phyloP scores from a whole-genome alignment of 2,113 vertebrate genomes.

The Carollia perspicillata region DNA sequence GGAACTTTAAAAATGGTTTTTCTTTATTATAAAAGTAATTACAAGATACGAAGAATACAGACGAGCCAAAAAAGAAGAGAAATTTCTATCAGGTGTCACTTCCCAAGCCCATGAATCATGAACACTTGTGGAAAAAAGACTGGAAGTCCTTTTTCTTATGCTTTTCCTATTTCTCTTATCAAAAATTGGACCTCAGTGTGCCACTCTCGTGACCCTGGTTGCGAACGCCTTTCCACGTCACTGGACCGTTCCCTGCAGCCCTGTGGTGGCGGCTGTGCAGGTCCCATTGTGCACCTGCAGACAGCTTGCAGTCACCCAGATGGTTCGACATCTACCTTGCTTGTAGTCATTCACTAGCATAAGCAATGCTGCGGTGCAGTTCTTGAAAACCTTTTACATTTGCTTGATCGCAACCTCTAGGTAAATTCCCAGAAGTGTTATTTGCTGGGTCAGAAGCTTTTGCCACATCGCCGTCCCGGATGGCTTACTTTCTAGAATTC shows the following conservation, averaged over 20 bases:
- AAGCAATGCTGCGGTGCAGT: not conserved
- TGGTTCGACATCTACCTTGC: not conserved
- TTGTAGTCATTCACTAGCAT: not conserved
- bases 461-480: not conserved
- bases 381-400: not conserved
- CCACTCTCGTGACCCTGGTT: not conserved
- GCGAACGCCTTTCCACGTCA: not conserved
- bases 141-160: not conserved
- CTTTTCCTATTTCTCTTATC: not conserved
- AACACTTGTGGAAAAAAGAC: not conserved
- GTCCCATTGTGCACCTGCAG: not conserved
- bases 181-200: not conserved
- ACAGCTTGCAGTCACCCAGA: not conserved
- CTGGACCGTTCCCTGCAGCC: not conserved
- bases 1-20: slow-evolving; percentile 1
- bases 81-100: not conserved
- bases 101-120: not conserved
- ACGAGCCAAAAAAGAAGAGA: not conserved
- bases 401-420: not conserved
- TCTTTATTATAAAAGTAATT: not conserved
- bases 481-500: not conserved
- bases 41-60: not conserved
- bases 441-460: slow-evolving; percentile 3
- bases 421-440: not conserved
- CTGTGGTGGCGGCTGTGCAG: not conserved